Conservation (phyloP, 2,888 invertebrate genomes). For the Elmis aenea region DNA sequence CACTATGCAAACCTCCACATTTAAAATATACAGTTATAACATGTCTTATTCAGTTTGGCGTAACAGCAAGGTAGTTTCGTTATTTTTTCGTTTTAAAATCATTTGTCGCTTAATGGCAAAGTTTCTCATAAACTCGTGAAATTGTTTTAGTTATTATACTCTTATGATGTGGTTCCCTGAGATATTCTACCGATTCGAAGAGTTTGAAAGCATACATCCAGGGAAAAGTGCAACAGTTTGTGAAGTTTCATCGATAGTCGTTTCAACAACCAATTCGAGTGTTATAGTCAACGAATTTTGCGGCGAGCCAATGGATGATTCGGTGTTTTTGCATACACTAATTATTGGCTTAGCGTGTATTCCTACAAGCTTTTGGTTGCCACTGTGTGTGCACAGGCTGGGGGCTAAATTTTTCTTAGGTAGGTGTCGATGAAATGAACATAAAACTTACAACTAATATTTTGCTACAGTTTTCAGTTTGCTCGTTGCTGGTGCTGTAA, state of each 20-base stretch:
- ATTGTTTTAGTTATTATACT: slow-evolving; percentile 74
- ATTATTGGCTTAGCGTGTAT: slow-evolving; percentile 77
- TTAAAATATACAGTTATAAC: slow-evolving; percentile 70
- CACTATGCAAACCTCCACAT: slow-evolving; percentile 69
- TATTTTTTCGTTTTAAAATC: neutral
- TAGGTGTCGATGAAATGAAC: slow-evolving; percentile 47
- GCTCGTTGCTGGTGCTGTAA: slow-evolving; percentile 65
- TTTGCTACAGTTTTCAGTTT: slow-evolving; percentile 67
- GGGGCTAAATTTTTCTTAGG: slow-evolving; percentile 79
- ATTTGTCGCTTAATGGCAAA: neutral
- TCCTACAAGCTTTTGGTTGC: slow-evolving; percentile 73
- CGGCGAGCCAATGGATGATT: slow-evolving; percentile 57
- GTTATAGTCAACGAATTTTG: slow-evolving; percentile 54
- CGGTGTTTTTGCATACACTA: slow-evolving; percentile 70
- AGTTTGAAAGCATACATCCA: slow-evolving; percentile 63
- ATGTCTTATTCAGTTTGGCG: slow-evolving; percentile 77
- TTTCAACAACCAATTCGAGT: slow-evolving; percentile 42
- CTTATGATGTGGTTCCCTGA: slow-evolving; percentile 92
- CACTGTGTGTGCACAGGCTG: slow-evolving; percentile 71
- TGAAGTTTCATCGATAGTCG: slow-evolving; percentile 66
- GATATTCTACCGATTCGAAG: slow-evolving; percentile 77
- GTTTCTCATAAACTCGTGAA: neutral
- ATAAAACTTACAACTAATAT: neutral
- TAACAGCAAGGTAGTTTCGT: slow-evolving; percentile 62
- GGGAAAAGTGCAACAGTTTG: slow-evolving; percentile 69